Conservation (phyloP, 2,888 invertebrate genomes). For the Frankliniella fusca region DNA sequence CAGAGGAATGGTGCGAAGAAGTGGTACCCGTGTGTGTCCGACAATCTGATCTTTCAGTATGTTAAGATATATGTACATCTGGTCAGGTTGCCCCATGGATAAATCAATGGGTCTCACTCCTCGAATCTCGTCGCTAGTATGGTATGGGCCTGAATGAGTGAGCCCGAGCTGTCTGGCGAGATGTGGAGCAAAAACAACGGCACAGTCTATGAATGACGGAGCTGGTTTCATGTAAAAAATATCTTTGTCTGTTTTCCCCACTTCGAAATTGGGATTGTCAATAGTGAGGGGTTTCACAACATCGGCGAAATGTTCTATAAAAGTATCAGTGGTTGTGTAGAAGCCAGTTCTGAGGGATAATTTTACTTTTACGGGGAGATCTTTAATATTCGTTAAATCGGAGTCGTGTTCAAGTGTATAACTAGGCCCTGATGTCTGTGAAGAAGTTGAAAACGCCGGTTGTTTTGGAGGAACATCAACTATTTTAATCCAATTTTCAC, state of each 20-base stretch:
- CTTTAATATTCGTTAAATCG: not conserved
- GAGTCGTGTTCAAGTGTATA: not conserved
- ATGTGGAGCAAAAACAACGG: not conserved
- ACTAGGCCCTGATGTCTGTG: no score
- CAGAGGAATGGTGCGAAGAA: not conserved
- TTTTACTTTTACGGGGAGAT: no score
- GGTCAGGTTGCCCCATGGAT: not conserved
- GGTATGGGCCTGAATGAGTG: not conserved
- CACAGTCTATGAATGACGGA: no score
- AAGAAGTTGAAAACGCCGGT: no score
- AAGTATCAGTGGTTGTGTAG: not conserved
- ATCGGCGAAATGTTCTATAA: not conserved
- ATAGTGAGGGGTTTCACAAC: not conserved
- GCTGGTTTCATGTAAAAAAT: not conserved
- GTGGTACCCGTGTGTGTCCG: not conserved
- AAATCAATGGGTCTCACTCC: not conserved
- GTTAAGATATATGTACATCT: not conserved
- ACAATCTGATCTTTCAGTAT: not conserved
- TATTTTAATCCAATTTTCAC: not conserved
- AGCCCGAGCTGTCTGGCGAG: not conserved
- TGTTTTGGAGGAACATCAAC: not conserved
- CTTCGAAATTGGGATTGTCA: not conserved
- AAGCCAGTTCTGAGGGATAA: not conserved
- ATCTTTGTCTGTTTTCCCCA: not conserved
- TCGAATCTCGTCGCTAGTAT: not conserved